Percentiles rank a stretch among this genome's conserved stretches.
Evolutionary conservation across 2,113 vertebrate species (phyloP).

Genomic region (Heterotis niloticus): DNA sequence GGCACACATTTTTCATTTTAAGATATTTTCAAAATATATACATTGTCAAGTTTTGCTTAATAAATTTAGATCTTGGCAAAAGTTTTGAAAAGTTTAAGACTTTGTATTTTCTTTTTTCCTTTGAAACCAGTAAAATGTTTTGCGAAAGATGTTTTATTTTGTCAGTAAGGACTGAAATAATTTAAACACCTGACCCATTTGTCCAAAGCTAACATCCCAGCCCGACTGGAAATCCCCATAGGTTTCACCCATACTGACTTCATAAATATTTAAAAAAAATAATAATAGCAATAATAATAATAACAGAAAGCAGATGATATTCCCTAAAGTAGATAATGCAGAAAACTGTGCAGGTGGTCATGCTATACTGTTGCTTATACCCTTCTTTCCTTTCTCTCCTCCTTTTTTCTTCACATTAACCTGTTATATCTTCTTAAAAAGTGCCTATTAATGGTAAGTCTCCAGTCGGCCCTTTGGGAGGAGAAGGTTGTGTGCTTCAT

Average conservation of each 20-base stretch:
- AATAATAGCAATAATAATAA: too few species aligned
- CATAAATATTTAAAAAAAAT: neutral
- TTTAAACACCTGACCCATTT: neutral
- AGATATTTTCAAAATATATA: neutral
- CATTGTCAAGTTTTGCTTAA: too few species aligned
- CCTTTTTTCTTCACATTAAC: slow-evolving; percentile 74
- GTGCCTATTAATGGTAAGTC: slow-evolving; percentile 99
- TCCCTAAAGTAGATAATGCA: slow-evolving; percentile 14
- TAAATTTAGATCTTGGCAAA: slow-evolving; percentile 9
- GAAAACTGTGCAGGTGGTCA: slow-evolving; percentile 59
- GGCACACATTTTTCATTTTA: neutral
- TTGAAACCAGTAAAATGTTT: neutral
- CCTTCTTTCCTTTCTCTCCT: slow-evolving; percentile 95
- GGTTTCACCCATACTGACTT: neutral
- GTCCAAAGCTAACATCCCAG: neutral
- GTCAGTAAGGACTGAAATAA: neutral
- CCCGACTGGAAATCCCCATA: neutral
- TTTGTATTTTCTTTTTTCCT: neutral
- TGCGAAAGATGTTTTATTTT: slow-evolving; percentile 15
- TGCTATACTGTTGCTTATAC: slow-evolving; percentile 85
- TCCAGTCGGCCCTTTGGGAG: slow-evolving; percentile 66
- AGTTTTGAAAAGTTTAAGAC: slow-evolving; percentile 1
- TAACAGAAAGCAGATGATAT: slow-evolving; percentile 9
- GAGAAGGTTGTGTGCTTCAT: slow-evolving; percentile 58
- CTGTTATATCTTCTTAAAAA: slow-evolving; percentile 91